Evolutionary conservation across 2,113 vertebrate species (phyloP).

Genomic region (Psettodes erumei): DNA sequence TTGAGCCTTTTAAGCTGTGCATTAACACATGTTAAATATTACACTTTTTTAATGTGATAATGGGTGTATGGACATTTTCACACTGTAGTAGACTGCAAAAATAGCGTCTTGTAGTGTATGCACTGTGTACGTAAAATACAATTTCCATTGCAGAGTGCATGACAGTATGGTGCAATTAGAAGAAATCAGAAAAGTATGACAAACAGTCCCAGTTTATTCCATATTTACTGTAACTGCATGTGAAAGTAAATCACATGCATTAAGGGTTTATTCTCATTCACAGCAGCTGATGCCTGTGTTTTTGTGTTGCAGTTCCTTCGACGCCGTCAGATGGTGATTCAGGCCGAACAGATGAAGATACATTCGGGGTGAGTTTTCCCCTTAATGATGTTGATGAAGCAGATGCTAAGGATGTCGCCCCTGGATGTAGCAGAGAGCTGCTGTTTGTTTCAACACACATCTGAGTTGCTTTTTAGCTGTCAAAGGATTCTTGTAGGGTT

Average conservation of each 20-base stretch:
- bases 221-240: constrained; percentile 1
- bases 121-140: neutral
- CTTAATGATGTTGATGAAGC: constrained; percentile 55
- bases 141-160: neutral
- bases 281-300: constrained; percentile 38
- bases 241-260: constrained; percentile 20
- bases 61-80: constrained; percentile 9
- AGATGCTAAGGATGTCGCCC: constrained; percentile 38
- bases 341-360: constrained; percentile 93
- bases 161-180: neutral
- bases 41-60: constrained; percentile 17
- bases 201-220: neutral
- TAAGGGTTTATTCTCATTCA: neutral
- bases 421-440: constrained; percentile 27
- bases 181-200: neutral
- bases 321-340: constrained; percentile 83
- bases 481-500: constrained; percentile 26
- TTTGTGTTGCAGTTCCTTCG: constrained; percentile 57
- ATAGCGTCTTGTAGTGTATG: neutral
- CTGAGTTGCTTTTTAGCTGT: constrained; percentile 15
- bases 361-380: constrained; percentile 91
- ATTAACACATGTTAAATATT: constrained; percentile 18
- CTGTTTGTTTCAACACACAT: constrained; percentile 1
- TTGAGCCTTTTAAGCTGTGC: constrained; percentile 3
- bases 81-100: neutral